Conservation (phyloP, 2,797 vertebrate genomes). For the Rhynchotus rufescens region DNA sequence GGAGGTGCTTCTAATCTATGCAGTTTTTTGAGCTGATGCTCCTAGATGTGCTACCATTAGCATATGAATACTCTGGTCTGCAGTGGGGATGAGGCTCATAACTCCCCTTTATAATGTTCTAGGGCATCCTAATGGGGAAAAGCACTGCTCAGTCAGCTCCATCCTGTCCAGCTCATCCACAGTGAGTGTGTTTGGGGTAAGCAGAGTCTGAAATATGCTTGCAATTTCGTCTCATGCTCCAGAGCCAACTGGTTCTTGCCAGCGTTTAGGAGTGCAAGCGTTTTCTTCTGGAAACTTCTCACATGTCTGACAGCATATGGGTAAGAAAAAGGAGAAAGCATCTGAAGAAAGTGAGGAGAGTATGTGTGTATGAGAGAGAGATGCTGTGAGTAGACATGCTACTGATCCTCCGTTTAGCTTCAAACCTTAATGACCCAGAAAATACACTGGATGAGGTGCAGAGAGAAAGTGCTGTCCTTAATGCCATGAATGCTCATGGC, state of each 20-base stretch:
- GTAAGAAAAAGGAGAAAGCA: neutral
- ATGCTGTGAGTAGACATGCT: neutral
- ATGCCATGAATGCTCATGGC: neutral
- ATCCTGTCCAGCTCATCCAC: neutral
- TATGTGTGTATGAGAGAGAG: neutral
- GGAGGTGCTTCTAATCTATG: neutral
- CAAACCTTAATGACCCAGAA: neutral
- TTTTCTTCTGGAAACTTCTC: neutral
- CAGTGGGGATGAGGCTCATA: neutral
- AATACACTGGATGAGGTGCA: neutral
- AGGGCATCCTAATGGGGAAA: neutral
- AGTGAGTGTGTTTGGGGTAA: neutral
- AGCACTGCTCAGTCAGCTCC: neutral
- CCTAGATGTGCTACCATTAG: neutral
- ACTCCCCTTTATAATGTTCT: neutral
- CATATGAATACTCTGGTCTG: neutral
- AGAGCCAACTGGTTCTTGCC: fast-evolving
- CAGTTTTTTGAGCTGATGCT: neutral
- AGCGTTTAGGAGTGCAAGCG: neutral
- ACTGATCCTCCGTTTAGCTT: neutral
- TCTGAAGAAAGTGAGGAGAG: neutral
- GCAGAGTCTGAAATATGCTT: neutral
- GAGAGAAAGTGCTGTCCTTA: neutral
- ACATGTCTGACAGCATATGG: neutral
- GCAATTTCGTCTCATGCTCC: neutral